Evolutionary conservation across 2,797 vertebrate species (phyloP).

Genomic region (Hoplostethus atlanticus): DNA sequence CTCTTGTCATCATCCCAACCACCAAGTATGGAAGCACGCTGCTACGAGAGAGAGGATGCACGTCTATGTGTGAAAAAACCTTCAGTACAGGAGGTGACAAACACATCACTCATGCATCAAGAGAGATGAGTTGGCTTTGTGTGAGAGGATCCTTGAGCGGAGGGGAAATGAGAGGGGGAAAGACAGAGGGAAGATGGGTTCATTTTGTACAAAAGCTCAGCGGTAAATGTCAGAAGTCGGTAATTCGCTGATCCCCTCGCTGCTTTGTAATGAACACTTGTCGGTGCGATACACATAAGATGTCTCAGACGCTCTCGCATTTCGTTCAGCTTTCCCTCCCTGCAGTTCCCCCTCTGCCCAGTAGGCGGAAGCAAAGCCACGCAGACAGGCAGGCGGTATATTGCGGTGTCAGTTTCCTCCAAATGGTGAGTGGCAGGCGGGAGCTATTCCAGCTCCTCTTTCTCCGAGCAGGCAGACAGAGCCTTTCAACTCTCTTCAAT

Average conservation of each 20-base stretch:
- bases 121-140: conserved; percentile 22
- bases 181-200: conserved; percentile 30
- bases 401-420: conserved; percentile 44
- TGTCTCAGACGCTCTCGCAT: background rate
- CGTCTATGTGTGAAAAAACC: background rate
- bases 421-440: conserved; percentile 62
- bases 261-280: conserved; percentile 35
- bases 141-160: conserved; percentile 26
- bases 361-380: conserved; percentile 82
- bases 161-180: background rate
- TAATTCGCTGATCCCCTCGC: conserved; percentile 34
- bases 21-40: background rate
- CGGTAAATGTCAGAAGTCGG: conserved; percentile 42
- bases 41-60: background rate
- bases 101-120: background rate
- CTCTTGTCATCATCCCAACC: background rate
- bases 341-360: conserved; percentile 45
- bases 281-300: conserved; percentile 27
- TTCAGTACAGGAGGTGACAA: background rate
- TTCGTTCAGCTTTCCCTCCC: background rate
- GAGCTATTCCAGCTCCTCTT: conserved; percentile 45
- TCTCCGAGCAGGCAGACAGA: conserved; percentile 55
- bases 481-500: conserved; percentile 80
- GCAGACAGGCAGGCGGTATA: background rate
- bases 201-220: conserved; percentile 42